Conservation (phyloP, 2,797 vertebrate species). For the Clangula hyemalis region DNA sequence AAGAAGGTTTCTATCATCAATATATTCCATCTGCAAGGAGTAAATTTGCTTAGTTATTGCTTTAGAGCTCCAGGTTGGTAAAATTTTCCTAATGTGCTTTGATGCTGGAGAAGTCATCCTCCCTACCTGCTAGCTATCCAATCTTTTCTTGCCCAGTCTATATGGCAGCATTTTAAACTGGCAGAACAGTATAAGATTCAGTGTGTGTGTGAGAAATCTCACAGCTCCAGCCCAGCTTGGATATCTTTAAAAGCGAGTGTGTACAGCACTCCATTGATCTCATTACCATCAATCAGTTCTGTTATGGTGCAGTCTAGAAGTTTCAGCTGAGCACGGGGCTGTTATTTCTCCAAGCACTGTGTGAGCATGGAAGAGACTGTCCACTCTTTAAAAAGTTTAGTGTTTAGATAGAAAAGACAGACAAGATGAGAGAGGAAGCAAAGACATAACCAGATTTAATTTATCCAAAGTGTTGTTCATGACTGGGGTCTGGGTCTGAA, state of each 20-base stretch:
- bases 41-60: neutral
- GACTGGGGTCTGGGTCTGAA: neutral
- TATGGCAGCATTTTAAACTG: neutral
- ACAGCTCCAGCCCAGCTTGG: neutral
- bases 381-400: neutral
- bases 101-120: neutral
- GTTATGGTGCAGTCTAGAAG: neutral
- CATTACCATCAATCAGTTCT: slow-evolving; percentile 42
- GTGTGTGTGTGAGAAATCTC: neutral
- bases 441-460: neutral
- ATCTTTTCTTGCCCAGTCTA: neutral
- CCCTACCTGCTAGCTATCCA: neutral
- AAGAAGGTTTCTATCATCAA: neutral
- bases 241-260: neutral
- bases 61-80: neutral
- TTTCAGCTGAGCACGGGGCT: neutral
- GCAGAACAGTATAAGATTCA: neutral
- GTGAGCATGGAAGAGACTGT: neutral
- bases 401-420: neutral
- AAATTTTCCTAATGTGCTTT: neutral
- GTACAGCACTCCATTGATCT: neutral
- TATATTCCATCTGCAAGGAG: neutral
- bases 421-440: neutral
- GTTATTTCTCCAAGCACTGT: neutral
- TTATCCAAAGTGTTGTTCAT: neutral